Evolutionary conservation across 2,888 invertebrate genomes (phyloP).

Genomic region (Sipha maydis): DNA sequence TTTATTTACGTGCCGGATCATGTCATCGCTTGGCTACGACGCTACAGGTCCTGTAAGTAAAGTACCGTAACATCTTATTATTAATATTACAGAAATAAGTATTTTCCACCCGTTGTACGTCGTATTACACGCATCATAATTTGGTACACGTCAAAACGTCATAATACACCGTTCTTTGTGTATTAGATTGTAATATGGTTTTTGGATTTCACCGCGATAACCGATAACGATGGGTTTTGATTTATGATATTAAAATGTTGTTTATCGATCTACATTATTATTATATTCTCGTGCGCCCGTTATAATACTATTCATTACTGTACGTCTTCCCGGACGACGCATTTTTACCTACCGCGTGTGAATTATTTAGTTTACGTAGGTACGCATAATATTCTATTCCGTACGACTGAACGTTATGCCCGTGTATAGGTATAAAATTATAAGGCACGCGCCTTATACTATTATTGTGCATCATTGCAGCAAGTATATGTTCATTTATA

Average conservation of each 20-base stretch:
- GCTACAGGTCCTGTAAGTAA: constrained; percentile 12
- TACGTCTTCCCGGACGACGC: neutral
- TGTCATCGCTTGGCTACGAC: neutral
- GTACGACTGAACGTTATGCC: neutral
- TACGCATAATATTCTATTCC: neutral
- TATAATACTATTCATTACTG: neutral
- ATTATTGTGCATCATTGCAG: neutral
- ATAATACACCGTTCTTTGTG: too few species aligned
- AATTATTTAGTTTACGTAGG: neutral
- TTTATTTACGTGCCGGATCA: neutral
- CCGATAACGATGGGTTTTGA: too few species aligned
- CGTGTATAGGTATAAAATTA: neutral
- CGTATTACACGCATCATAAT: neutral
- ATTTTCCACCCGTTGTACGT: neutral
- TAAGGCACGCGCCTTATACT: constrained; percentile 21
- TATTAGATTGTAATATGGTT: too few species aligned
- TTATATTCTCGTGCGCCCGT: neutral
- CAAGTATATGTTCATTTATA: neutral
- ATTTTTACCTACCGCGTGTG: neutral
- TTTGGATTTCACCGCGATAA: too few species aligned
- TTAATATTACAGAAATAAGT: neutral
- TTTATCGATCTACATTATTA: neutral
- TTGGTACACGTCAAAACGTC: too few species aligned
- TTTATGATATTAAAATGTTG: neutral
- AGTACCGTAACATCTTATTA: neutral